phyloP scores from a whole-genome alignment of 2,113 vertebrate species.

The Zeus faber region DNA sequence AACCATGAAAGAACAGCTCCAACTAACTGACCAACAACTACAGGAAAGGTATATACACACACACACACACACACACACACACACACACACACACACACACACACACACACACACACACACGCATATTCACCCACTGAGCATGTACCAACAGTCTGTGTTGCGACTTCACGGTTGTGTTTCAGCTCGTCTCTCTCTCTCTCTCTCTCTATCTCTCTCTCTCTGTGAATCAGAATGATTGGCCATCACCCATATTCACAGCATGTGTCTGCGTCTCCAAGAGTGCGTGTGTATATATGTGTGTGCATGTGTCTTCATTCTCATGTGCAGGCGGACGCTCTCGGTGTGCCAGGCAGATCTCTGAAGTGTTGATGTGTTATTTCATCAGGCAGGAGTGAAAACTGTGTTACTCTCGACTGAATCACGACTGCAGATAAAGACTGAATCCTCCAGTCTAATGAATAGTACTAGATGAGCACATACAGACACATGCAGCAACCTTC shows the following conservation, averaged over 20 bases:
- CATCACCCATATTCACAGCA: no score
- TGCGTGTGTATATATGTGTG: background rate
- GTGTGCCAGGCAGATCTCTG: background rate
- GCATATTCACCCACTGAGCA: background rate
- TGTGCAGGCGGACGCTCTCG: background rate
- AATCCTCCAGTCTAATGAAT: background rate
- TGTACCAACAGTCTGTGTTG: no score
- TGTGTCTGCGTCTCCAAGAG: no score
- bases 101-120: background rate
- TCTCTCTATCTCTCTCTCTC: no score
- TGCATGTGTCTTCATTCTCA: background rate
- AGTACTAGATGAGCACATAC: background rate
- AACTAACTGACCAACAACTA: constrained; percentile 82
- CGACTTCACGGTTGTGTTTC: no score
- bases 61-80: background rate
- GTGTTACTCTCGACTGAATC: background rate
- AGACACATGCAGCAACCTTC: background rate
- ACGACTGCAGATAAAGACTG: background rate
- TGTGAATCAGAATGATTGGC: no score
- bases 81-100: background rate
- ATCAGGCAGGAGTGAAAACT: background rate
- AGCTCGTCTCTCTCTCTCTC: no score
- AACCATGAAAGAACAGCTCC: constrained; percentile 81
- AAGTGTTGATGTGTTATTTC: background rate
- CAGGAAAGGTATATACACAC: constrained; percentile 76